phyloP scores from a whole-genome alignment of 2,113 vertebrate genomes.

The Romanogobio albipinnatus region DNA sequence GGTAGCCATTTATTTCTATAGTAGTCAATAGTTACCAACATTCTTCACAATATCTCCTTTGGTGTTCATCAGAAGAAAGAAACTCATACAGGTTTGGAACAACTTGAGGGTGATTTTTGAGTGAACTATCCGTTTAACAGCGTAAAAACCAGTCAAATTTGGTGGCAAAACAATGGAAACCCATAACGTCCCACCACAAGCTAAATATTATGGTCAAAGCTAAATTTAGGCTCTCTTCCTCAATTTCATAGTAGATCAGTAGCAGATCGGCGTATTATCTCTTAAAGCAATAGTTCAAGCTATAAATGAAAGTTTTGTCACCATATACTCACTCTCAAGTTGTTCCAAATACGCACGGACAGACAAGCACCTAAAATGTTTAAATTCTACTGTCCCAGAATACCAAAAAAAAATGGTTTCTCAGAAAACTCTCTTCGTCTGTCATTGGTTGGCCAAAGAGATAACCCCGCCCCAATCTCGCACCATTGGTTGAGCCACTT shows the following conservation, averaged over 20 bases:
- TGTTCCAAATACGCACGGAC: background rate
- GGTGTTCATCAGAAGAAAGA: too few relatives aligned
- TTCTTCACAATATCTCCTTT: too few relatives aligned
- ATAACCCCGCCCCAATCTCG: background rate
- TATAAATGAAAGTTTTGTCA: background rate
- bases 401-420: background rate
- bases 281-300: background rate
- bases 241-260: background rate
- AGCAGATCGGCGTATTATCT: background rate
- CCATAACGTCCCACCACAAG: background rate
- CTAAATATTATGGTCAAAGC: background rate
- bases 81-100: too few relatives aligned
- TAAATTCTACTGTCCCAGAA: background rate
- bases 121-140: background rate
- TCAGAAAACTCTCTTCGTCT: background rate
- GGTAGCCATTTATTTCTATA: too few relatives aligned
- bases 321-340: background rate
- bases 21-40: too few relatives aligned
- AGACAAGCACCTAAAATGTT: too few relatives aligned
- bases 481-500: background rate
- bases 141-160: conserved; percentile 3
- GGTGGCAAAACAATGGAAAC: conserved; percentile 23
- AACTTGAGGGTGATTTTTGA: too few relatives aligned
- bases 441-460: background rate
- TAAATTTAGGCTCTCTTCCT: background rate